Percentiles rank a stretch among this genome's conserved stretches.
These are phyloP conservation scores for Acanthornis magna DNA, from an alignment of 2,797 vertebrate species.

Conservation along the genomic window DNA sequence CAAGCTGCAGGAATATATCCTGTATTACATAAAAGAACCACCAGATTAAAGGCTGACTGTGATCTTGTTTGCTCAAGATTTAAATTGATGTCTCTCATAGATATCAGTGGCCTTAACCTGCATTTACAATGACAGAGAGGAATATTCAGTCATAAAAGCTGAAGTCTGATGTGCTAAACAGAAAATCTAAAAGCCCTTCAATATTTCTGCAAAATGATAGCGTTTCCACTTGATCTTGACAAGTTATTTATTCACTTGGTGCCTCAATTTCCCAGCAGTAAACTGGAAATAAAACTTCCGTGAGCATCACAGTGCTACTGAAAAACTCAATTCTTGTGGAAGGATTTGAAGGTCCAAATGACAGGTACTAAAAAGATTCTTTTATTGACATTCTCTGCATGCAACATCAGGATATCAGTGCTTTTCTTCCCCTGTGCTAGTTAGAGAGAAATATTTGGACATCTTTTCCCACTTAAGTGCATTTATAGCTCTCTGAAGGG, in stretches of 20 bases:
- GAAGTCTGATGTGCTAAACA: neutral
- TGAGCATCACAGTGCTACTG: neutral
- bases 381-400: neutral
- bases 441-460: conserved; percentile 9
- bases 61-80: neutral
- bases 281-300: neutral
- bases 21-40: neutral
- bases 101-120: neutral
- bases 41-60: neutral
- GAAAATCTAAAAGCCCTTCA: neutral
- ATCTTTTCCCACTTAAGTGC: neutral
- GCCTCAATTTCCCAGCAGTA: neutral
- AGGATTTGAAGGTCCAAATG: neutral
- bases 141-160: neutral
- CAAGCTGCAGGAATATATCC: neutral
- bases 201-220: neutral
- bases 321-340: neutral
- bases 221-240: neutral
- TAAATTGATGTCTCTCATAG: neutral
- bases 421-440: neutral
- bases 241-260: neutral
- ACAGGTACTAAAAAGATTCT: neutral
- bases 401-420: neutral
- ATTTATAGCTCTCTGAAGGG: neutral
- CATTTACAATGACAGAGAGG: neutral